phyloP scores from a whole-genome alignment of 2,113 vertebrate genomes.

The Baryphthengus martii region DNA sequence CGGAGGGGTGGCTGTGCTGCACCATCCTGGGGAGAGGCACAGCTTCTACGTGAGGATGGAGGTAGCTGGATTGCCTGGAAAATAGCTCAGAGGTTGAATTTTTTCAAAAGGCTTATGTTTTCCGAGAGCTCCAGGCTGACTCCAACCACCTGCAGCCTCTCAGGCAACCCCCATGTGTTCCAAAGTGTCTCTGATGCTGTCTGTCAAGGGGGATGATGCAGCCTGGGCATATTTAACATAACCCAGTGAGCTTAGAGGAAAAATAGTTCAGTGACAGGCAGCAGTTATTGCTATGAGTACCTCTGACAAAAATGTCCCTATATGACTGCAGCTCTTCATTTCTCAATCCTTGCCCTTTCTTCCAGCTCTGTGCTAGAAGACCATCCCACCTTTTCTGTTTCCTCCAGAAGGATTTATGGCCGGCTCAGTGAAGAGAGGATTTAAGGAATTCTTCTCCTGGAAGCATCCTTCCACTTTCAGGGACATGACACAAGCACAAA shows the following conservation, averaged over 20 bases:
- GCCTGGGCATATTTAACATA: background rate
- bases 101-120: background rate
- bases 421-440: background rate
- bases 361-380: background rate
- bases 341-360: background rate
- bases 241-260: background rate
- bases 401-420: background rate
- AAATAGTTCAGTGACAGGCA: background rate
- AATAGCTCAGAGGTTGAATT: background rate
- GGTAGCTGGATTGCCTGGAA: background rate
- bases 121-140: background rate
- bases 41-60: background rate
- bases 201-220: background rate
- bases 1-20: background rate
- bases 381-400: background rate
- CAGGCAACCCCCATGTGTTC: background rate
- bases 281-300: background rate
- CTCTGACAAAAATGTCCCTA: background rate
- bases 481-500: background rate
- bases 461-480: background rate
- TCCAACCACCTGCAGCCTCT: background rate
- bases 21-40: background rate
- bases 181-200: background rate
- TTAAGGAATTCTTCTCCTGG: background rate
- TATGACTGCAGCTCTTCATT: background rate